Evolutionary conservation across 2,797 vertebrate species (phyloP).

Genomic region (Etheostoma nigrum): DNA sequence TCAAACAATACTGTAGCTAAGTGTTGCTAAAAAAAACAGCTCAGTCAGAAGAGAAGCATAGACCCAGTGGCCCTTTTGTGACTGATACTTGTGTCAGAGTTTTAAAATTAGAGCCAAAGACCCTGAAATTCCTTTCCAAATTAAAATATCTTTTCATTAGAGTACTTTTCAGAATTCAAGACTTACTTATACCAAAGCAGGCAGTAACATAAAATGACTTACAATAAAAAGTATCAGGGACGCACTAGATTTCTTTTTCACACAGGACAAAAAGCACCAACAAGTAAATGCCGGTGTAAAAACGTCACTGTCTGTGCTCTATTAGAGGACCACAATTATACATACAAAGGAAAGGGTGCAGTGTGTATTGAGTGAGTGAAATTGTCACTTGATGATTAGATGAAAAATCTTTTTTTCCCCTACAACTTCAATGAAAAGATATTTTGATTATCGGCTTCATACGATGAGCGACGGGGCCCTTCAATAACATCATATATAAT

Average conservation of each 20-base stretch:
- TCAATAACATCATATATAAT: too few relatives aligned
- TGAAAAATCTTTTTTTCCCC: background rate
- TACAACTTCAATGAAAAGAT: background rate
- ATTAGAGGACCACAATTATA: background rate
- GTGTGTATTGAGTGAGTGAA: background rate
- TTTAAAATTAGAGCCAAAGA: slow-evolving; percentile 8
- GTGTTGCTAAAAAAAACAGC: slow-evolving; percentile 34
- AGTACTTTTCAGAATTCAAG: background rate
- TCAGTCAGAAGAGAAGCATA: slow-evolving; percentile 33
- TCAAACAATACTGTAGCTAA: slow-evolving; percentile 42
- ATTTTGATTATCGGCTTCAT: slow-evolving; percentile 2
- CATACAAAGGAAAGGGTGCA: background rate
- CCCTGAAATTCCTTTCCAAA: background rate
- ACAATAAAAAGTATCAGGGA: slow-evolving; percentile 18
- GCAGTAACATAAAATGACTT: background rate
- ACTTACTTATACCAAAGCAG: background rate
- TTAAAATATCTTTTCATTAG: slow-evolving; percentile 1
- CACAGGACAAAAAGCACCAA: background rate
- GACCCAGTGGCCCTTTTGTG: slow-evolving; percentile 28
- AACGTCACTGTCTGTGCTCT: background rate
- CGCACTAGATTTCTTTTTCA: background rate
- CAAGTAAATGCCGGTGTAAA: background rate
- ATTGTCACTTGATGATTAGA: background rate
- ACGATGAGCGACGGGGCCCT: background rate
- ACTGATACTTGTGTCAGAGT: slow-evolving; percentile 10